These are phyloP conservation scores for Leucoraja ocellata DNA, from an alignment of 2,797 vertebrate species.

Conservation along the genomic window DNA sequence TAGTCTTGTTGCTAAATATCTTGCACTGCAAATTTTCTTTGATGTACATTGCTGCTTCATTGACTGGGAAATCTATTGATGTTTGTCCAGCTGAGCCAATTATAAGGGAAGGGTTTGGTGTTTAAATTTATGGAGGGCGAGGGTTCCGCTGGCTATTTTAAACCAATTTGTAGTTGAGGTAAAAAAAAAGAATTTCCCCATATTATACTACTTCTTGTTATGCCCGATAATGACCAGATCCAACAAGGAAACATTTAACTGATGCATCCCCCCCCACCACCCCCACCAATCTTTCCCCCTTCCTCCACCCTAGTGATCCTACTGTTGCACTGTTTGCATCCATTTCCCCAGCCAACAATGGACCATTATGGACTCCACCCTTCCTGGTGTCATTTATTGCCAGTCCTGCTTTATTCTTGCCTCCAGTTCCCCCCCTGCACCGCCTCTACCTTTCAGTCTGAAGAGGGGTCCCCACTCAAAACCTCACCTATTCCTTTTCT, in stretches of 20 bases:
- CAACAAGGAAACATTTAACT: not conserved
- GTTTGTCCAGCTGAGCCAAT: not conserved
- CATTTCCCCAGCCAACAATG: too few species aligned
- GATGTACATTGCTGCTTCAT: not conserved
- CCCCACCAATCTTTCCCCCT: too few species aligned
- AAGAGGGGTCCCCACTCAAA: too few species aligned
- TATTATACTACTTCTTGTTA: not conserved
- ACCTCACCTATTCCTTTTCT: too few species aligned
- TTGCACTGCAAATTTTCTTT: not conserved
- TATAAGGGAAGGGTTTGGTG: not conserved
- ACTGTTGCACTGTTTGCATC: too few species aligned
- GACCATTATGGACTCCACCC: too few species aligned
- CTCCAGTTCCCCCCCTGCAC: too few species aligned
- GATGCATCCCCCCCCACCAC: too few species aligned
- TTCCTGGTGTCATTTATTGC: too few species aligned
- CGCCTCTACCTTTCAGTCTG: too few species aligned
- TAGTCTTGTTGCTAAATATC: conserved; percentile 8
- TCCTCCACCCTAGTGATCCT: too few species aligned
- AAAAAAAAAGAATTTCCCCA: not conserved
- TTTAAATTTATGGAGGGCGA: not conserved
- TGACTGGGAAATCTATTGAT: not conserved
- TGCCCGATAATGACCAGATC: not conserved
- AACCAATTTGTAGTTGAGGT: not conserved
- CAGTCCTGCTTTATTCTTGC: too few species aligned
- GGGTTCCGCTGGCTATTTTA: not conserved